Base-by-base conservation (phyloP, 2,797 vertebrate genomes). In the Tenualosa ilisha region DNA sequence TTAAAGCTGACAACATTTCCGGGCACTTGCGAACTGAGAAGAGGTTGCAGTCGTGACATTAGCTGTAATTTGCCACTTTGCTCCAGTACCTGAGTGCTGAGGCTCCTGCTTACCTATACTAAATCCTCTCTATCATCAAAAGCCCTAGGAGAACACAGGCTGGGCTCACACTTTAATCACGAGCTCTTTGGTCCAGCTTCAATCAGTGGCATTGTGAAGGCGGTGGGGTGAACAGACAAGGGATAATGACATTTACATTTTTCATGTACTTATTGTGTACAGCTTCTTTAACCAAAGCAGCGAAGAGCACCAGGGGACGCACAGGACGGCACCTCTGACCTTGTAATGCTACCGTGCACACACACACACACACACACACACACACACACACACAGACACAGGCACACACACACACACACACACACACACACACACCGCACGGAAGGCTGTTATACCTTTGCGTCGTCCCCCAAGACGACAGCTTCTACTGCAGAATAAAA, bases 231-330 rank as follows among this genome's bases (percentile, higher is more conserved):
- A 75, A 40, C 68, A 75, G 31, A 43, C 31, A 15, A 20, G 31
- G 17, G 68, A 31, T 40, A 75, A 75, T 75, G 68, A 75, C 68
- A 75, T 75, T 75, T 20, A 0, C 61, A 65, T 65, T 65, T 65
- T 65, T 31, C 31, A 75, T 43, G 13, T 43, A 31, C 68, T 75
- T 13, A 17, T 40, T 75, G 31, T 75, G 31, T 12, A 75, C 8
- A 4, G 17, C 3, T 13, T 17, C 12, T 75, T 65, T 26, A 24
- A 65, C 61, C 61, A 65, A 9, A 26, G 7, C 61, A 24, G 61
- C 68, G 2, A 31, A 40, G 13, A 75, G 15, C 68, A 46, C 31
- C 5, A 6, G 65, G 13, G 31, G 68, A 68, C 26, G 31, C 26
- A 68, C 63, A 68, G 26, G 63, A 11, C 63, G 26, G 26, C 24